Conservation (phyloP, 2,888 invertebrate species). For the Cybosia mesomella region DNA sequence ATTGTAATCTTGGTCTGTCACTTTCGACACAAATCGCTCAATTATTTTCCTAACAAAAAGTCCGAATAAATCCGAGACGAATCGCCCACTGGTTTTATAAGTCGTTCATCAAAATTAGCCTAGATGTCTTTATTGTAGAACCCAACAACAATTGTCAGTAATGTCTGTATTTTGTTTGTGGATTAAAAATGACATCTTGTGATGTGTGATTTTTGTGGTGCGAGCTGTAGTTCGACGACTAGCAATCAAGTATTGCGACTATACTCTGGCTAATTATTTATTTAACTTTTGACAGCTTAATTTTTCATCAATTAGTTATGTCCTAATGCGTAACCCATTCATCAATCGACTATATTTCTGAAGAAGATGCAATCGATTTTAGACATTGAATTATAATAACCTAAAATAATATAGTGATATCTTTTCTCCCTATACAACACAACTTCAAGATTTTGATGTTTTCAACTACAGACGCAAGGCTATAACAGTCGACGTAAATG, state of each 20-base stretch:
- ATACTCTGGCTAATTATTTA: too few species aligned
- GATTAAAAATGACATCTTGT: slow-evolving; percentile 1
- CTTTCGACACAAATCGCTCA: slow-evolving; percentile 33
- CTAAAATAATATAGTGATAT: too few species aligned
- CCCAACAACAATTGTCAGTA: slow-evolving; percentile 18
- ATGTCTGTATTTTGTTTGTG: slow-evolving; percentile 4
- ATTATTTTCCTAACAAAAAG: slow-evolving; percentile 28
- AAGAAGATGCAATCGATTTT: too few species aligned
- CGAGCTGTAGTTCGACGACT: background rate
- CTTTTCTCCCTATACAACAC: too few species aligned
- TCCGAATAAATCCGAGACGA: slow-evolving; percentile 28
- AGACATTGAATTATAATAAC: too few species aligned
- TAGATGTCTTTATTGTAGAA: slow-evolving; percentile 35
- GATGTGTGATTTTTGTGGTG: background rate
- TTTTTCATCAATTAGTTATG: too few species aligned
- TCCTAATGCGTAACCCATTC: too few species aligned
- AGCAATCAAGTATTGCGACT: background rate
- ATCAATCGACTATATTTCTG: too few species aligned
- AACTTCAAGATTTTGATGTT: too few species aligned
- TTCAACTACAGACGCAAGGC: too few species aligned
- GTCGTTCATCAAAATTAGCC: slow-evolving; percentile 68
- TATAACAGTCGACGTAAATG: too few species aligned
- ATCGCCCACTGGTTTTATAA: slow-evolving; percentile 33
- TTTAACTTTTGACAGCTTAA: too few species aligned
- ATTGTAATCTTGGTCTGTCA: slow-evolving; percentile 12